A percentile compares a stretch with the other conserved stretches of the same genome.
Evolutionary conservation across 2,113 vertebrate species (phyloP).

Genomic region (Xenopus borealis): DNA sequence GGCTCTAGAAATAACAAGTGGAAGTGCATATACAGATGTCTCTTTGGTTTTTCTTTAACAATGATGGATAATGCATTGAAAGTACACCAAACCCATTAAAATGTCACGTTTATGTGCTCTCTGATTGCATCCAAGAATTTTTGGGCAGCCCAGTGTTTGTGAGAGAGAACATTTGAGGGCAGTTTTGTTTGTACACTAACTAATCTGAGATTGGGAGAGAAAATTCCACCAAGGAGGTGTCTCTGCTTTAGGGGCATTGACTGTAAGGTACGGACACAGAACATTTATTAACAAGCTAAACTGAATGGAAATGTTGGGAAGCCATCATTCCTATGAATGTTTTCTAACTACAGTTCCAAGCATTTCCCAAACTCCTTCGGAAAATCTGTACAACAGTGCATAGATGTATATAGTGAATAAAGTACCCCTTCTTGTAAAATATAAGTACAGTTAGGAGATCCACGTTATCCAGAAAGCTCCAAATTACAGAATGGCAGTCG

Average conservation of each 20-base stretch:
- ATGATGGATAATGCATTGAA: conserved; percentile 34
- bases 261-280: too few species aligned
- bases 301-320: too few species aligned
- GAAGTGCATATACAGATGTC: conserved; percentile 35
- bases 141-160: conserved; percentile 19
- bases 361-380: too few species aligned
- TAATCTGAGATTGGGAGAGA: background rate
- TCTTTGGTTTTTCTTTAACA: conserved; percentile 21
- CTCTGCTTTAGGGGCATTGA: background rate
- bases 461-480: too few species aligned
- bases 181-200: background rate
- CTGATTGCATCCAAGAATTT: conserved; percentile 5
- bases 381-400: too few species aligned
- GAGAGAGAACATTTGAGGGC: conserved; percentile 14
- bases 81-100: conserved; percentile 36
- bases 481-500: too few species aligned
- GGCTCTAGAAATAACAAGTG: background rate
- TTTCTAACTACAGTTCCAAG: background rate
- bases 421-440: too few species aligned
- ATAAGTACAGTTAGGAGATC: too few species aligned
- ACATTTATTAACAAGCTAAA: too few species aligned
- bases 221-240: background rate
- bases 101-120: conserved; percentile 23
- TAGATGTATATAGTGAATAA: too few species aligned
- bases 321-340: background rate